Evolutionary conservation across 2,888 invertebrate genomes (phyloP), one percentile per base, ranked within the genome.

Genomic region (Encarsia formosa): DNA sequence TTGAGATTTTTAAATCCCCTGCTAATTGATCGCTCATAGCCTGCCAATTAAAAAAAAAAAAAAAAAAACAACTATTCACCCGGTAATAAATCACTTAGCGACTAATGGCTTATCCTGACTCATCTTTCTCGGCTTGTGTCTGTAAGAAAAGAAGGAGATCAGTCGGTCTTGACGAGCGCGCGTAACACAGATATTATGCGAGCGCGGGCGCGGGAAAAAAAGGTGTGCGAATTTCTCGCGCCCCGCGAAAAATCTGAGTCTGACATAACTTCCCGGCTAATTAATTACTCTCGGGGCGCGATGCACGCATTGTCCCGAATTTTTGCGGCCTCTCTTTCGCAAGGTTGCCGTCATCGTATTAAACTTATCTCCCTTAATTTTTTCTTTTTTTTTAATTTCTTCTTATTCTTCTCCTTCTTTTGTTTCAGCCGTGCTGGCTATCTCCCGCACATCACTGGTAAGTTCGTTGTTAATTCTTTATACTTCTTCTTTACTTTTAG

Each of bases 201-300:
- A n/a, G n/a, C n/a, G n/a, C n/a, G n/a, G n/a, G 31, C 52, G 38
- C 52, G 55, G 44, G 52, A 52, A 52, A 39, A 22, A 24, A 22
- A 29, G 3, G 26, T 52, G 63, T 63, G 65, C 55, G 61, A 65
- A 63, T 53, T 59, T 61, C 59, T 46, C 59, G 57, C 60, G 52
- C 32, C 26, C 59, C 62, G 59, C 55, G 64, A 65, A 65, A 63
- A 61, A 60, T 62, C 66, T 65, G 57, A n/a, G 61, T 65, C 65
- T 70, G 70, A 71, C 70, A 70, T 71, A 71, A 70, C 70, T 68
- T 70, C 68, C 66, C 66, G 65, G 63, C 62, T 70, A 69, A 70
- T 70, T 71, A 71, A 71, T 70, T 68, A 69, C n/a, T n/a, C n/a
- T n/a, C n/a, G n/a, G n/a, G 61, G 52, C 43, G 42, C 51, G 34